These are phyloP conservation scores for Agrilus planipennis DNA, from an alignment of 1,140 invertebrate species.

Conservation along the genomic window DNA sequence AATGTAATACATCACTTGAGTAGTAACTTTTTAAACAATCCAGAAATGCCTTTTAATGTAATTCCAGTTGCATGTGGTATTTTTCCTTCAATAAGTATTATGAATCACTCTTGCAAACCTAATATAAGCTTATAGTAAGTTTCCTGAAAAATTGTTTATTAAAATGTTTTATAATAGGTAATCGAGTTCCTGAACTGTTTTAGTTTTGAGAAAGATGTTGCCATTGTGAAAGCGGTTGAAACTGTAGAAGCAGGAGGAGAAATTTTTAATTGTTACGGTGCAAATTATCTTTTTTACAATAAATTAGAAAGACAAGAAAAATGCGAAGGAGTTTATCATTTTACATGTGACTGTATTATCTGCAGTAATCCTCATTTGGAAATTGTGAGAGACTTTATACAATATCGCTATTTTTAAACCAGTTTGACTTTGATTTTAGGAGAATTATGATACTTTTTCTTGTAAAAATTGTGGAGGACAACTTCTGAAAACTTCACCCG, in stretches of 20 bases:
- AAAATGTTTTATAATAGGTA: slow-evolving; percentile 5
- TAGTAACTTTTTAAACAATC: neutral
- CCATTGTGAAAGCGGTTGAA: slow-evolving; percentile 27
- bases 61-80: slow-evolving; percentile 69
- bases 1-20: slow-evolving; percentile 26
- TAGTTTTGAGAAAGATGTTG: slow-evolving; percentile 19
- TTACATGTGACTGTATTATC: slow-evolving; percentile 29
- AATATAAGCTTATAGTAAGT: slow-evolving; percentile 66
- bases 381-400: no score
- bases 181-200: slow-evolving; percentile 11
- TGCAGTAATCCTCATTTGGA: no score
- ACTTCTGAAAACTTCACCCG: no score
- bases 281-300: slow-evolving; percentile 21
- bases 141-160: neutral
- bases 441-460: no score
- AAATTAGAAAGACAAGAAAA: slow-evolving; percentile 20
- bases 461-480: no score
- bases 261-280: slow-evolving; percentile 32
- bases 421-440: no score
- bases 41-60: slow-evolving; percentile 30
- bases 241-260: slow-evolving; percentile 27
- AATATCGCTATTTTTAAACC: no score
- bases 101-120: slow-evolving; percentile 84
- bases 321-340: slow-evolving; percentile 24
- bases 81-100: slow-evolving; percentile 77